Evolutionary conservation across 2,888 invertebrate genomes (phyloP).

Genomic region (Ceramica pisi): DNA sequence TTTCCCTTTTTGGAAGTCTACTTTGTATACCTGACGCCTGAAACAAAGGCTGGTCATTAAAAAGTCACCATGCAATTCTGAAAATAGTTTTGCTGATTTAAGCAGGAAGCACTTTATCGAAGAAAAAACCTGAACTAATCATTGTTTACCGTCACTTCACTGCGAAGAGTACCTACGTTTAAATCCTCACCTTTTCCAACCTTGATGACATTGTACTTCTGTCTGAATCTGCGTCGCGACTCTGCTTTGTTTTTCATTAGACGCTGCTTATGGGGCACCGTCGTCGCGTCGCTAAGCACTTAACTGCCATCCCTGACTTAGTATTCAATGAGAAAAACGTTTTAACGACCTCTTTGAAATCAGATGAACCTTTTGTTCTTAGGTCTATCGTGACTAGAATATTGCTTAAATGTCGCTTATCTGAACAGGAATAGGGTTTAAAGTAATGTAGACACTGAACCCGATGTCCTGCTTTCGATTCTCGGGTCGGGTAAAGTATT

Average conservation of each 20-base stretch:
- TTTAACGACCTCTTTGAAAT: constrained; percentile 65
- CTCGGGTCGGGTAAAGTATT: background rate
- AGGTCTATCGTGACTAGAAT: constrained; percentile 22
- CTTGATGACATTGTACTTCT: constrained; percentile 40
- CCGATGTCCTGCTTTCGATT: background rate
- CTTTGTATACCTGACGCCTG: too few species aligned
- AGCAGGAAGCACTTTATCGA: background rate
- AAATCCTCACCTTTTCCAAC: background rate
- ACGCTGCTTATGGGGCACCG: constrained; percentile 75
- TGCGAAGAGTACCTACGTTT: background rate
- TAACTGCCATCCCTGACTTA: constrained; percentile 71
- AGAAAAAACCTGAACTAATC: background rate
- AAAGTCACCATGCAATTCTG: too few species aligned
- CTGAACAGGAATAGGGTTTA: constrained; percentile 7
- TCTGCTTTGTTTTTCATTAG: constrained; percentile 86
- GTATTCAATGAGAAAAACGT: constrained; percentile 70
- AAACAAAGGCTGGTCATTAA: too few species aligned
- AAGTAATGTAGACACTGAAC: background rate
- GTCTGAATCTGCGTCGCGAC: background rate
- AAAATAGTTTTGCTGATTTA: too few species aligned
- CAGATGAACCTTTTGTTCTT: constrained; percentile 61
- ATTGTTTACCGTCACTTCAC: background rate
- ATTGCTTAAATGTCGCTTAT: background rate
- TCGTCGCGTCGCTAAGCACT: constrained; percentile 68
- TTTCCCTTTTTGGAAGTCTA: too few species aligned